These are phyloP conservation scores for Drosophila quasianomalipes DNA, from an alignment of 2,888 invertebrate genomes.

Conservation along the genomic window DNA sequence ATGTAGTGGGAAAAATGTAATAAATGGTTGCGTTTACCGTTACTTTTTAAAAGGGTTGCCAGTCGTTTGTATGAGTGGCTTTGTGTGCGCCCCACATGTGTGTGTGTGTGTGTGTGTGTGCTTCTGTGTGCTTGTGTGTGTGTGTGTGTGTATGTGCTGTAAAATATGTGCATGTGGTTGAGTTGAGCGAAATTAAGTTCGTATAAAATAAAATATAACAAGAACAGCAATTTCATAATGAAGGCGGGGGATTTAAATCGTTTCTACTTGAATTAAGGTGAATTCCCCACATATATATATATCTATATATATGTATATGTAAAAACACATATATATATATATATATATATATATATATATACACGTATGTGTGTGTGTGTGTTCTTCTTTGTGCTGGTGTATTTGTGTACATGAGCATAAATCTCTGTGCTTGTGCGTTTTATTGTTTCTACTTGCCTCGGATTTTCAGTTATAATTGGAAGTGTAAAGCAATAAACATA, in stretches of 20 bases:
- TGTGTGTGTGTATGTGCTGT: constrained; percentile 39
- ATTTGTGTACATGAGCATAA: constrained; percentile 57
- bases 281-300: constrained; percentile 35
- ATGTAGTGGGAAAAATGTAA: constrained; percentile 65
- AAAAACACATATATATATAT: not conserved
- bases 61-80: constrained; percentile 59
- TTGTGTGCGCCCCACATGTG: constrained; percentile 17
- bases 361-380: constrained; percentile 1
- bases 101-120: constrained; percentile 4
- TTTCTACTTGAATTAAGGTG: constrained; percentile 77
- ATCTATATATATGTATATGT: not conserved
- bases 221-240: constrained; percentile 68
- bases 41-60: constrained; percentile 77
- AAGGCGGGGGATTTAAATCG: constrained; percentile 77
- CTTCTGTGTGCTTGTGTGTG: constrained; percentile 1
- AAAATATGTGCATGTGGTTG: constrained; percentile 67
- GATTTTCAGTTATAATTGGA: constrained; percentile 76
- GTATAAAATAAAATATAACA: constrained; percentile 76
- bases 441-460: constrained; percentile 74
- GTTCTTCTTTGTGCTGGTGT: constrained; percentile 13
- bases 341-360: not conserved
- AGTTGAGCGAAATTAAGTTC: constrained; percentile 76
- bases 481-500: constrained; percentile 74
- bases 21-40: constrained; percentile 80
- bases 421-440: constrained; percentile 60